Evolutionary conservation across 1,140 invertebrate genomes (phyloP).

Genomic region (Hydropsyche tenuis): DNA sequence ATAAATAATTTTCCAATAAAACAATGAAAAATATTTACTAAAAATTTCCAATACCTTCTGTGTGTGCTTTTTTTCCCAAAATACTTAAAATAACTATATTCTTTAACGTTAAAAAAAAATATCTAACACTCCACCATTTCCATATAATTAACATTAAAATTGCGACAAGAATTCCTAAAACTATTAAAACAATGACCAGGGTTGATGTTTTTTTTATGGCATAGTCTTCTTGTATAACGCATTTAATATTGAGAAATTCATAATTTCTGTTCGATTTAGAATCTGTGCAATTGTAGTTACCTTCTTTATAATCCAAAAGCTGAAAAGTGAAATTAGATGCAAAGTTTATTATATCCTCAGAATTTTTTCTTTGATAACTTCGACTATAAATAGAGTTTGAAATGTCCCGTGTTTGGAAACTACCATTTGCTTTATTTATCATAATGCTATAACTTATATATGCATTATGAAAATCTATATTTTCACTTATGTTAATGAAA

Average conservation of each 20-base stretch:
- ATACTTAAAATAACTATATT: slow-evolving; percentile 60
- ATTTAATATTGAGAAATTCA: slow-evolving; percentile 46
- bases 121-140: slow-evolving; percentile 53
- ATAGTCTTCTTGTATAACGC: neutral
- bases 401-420: neutral
- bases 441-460: slow-evolving; percentile 38
- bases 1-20: slow-evolving; percentile 8
- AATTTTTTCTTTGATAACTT: neutral
- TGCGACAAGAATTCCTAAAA: slow-evolving; percentile 53
- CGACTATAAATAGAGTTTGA: neutral
- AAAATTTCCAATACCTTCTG: slow-evolving; percentile 51
- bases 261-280: slow-evolving; percentile 39
- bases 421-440: slow-evolving; percentile 25
- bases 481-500: slow-evolving; percentile 23
- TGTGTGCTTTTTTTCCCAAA: slow-evolving; percentile 54
- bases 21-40: neutral
- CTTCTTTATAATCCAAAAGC: slow-evolving; percentile 53
- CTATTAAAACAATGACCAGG: slow-evolving; percentile 50
- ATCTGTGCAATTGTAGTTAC: slow-evolving; percentile 53
- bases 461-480: slow-evolving; percentile 41
- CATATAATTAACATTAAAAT: slow-evolving; percentile 55
- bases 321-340: slow-evolving; percentile 48
- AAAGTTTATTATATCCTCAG: neutral
- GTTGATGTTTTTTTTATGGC: neutral
- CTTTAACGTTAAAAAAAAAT: slow-evolving; percentile 61